These are phyloP conservation scores for Ectemnius continuus DNA, from an alignment of 2,888 invertebrate genomes.

Conservation along the genomic window DNA sequence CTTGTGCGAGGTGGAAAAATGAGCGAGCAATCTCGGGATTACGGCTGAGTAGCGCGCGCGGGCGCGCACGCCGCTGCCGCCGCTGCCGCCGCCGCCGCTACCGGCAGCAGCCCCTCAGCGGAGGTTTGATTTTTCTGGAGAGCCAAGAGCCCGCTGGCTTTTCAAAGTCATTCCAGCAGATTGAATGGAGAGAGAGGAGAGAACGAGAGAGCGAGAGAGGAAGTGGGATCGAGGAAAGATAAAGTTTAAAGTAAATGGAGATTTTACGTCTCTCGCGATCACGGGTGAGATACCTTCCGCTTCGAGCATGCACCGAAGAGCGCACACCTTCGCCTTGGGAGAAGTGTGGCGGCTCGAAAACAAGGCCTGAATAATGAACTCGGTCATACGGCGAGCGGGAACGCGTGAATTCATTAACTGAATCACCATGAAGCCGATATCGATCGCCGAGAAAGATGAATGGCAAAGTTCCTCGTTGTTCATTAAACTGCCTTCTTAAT, in stretches of 20 bases:
- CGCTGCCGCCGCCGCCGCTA: too few species aligned
- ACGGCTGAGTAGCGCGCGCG: too few species aligned
- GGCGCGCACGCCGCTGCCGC: too few species aligned
- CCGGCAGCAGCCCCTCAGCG: too few species aligned
- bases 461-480: slow-evolving; percentile 24
- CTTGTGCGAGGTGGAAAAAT: slow-evolving; percentile 1
- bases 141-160: neutral
- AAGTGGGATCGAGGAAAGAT: too few species aligned
- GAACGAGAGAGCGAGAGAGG: too few species aligned
- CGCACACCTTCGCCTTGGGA: neutral
- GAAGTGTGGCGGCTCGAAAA: neutral
- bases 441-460: slow-evolving; percentile 29
- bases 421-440: slow-evolving; percentile 32
- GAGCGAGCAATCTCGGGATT: slow-evolving; percentile 1
- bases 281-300: too few species aligned
- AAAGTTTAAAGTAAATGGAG: too few species aligned
- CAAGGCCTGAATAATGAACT: slow-evolving; percentile 46
- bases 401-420: slow-evolving; percentile 44
- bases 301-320: too few species aligned
- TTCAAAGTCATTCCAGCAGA: neutral
- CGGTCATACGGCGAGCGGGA: slow-evolving; percentile 41
- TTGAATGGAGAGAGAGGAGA: too few species aligned
- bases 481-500: slow-evolving; percentile 40
- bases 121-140: too few species aligned
- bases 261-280: too few species aligned